Evolutionary conservation across 2,888 invertebrate genomes (phyloP), one percentile per base, ranked within the genome.

Genomic region (Eudasyphora cyanicolor): DNA sequence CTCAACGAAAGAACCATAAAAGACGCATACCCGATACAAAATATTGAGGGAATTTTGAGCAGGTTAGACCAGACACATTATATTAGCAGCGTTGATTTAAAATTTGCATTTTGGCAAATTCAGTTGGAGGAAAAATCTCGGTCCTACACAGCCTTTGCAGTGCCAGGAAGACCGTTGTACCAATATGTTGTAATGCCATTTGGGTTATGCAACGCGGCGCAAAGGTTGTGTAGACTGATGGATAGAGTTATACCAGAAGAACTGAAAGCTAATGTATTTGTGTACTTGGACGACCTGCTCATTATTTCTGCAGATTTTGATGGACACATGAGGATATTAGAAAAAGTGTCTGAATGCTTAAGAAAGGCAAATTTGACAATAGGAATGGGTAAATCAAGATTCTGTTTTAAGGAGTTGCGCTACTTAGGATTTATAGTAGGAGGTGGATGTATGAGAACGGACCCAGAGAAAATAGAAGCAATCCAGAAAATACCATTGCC

Each of bases 1-100:
- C n/a, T n/a, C n/a, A n/a, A n/a, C n/a, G n/a, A n/a, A n/a, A n/a
- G n/a, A 73, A 80, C 24, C 24, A 70, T 17, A 24, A 24, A 57
- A 12, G 6, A 57, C 10, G 57, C 57, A 7, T 57, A 24, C 10
- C 57, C 57, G 1, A 19, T 57, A 10, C 57, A 19, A 14, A 57
- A 57, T 24, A 57, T 57, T 8, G 79, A 10, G 0, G 80, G 86
- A 17, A 57, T 64, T 8, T 87, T 88, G 42, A 67, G 82, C 6
- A 82, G 60, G 27, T 14, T 5, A 35, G 5, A n/a, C n/a, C n/a
- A n/a, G n/a, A n/a, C n/a, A n/a, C n/a, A n/a, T 35, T 5, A 35
- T 5, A 7, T 35, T 35, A 35, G 35, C 35, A 7, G 10, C 10
- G 35, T 35, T n/a, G n/a, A n/a, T n/a, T n/a, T n/a, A n/a, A n/a